Evolutionary conservation across 2,888 invertebrate species (phyloP).

Genomic region (Idaea straminata): DNA sequence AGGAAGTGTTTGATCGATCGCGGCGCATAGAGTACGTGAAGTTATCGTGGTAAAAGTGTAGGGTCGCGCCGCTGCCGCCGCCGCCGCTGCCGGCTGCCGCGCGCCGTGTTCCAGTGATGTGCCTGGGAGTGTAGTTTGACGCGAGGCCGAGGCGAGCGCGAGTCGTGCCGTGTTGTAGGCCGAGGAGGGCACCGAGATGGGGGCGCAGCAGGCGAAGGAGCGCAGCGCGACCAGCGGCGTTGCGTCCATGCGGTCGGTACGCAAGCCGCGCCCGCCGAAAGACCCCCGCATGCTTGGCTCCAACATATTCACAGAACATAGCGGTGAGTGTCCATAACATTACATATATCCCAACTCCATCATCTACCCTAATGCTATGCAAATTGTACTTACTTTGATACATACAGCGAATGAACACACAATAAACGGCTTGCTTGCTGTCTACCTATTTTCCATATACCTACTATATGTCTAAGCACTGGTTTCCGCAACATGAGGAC

Average conservation of each 20-base stretch:
- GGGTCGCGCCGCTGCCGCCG: no score
- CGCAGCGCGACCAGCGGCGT: conserved; percentile 86
- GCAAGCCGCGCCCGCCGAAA: conserved; percentile 88
- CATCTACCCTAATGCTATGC: not conserved
- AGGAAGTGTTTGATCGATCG: conserved; percentile 7
- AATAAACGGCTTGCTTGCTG: no score
- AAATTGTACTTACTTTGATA: no score
- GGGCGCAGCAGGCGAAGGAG: conserved; percentile 96
- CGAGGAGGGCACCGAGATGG: conserved; percentile 80
- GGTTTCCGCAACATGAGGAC: no score
- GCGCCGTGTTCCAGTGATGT: conserved; percentile 61
- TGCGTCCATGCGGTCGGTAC: conserved; percentile 85
- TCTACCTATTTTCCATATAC: no score
- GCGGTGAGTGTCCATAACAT: conserved; percentile 83
- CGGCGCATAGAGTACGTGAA: conserved; percentile 17
- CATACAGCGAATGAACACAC: not conserved
- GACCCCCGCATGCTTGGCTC: conserved; percentile 92
- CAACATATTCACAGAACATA: conserved; percentile 97
- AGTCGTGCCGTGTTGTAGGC: not conserved
- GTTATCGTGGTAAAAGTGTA: conserved; percentile 43
- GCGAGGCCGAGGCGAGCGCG: conserved; percentile 86
- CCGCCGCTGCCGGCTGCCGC: conserved; percentile 18
- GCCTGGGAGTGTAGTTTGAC: conserved; percentile 34
- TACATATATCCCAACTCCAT: not conserved
- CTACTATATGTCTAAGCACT: no score